Base-by-base conservation (phyloP, 2,113 vertebrate genomes). In the Alaudala cheleensis region DNA sequence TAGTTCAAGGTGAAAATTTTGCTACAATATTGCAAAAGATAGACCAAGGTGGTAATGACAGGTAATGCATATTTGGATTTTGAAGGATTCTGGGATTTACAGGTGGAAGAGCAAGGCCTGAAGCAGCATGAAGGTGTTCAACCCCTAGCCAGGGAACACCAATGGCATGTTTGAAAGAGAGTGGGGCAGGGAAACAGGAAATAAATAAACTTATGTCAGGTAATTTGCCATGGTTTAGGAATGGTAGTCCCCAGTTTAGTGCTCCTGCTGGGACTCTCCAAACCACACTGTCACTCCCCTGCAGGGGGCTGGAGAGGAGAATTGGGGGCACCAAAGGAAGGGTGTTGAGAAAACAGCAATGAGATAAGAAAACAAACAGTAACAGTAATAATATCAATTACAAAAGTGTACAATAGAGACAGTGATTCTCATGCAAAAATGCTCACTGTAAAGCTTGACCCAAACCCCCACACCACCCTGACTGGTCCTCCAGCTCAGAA, bases 391-490 rank as follows among this genome's bases (percentile, higher is more conserved):
- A 34, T 25, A 60, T 39, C 25, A 45, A n/a, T 60, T 22, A 60
- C 13, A 40, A 31, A 40, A 34, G 29, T 26, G n/a, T 26, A 4
- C 21, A 40, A 34, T 39, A 53, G 5, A 21, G 7, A 58, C 5
- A 51, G 15, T 39, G 15, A 74, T 57, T 57, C 44, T 44, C 3
- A 13, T 40, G 39, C 21, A 67, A 39, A 65, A 60, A 53, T 25
- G 9, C n/a, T 67, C 28, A 16, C 33, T 12, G 3, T 28, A 28
- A 37, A 42, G 42, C 18, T 42, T 64, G 14, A 17, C 34, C 25
- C 34, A 26, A 6, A 1, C 9, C 16, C 6, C 10, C 10, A 20
- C 0, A 0, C 10, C 25, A 16, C 26, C 19, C 44, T 57, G 33
- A 20, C 51, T 24, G 11, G 13, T 45, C 12, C 28, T 37, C 20